Percentiles rank a stretch among this genome's conserved stretches.
phyloP scores from a whole-genome alignment of 2,797 vertebrate species.

The Tenualosa ilisha region DNA sequence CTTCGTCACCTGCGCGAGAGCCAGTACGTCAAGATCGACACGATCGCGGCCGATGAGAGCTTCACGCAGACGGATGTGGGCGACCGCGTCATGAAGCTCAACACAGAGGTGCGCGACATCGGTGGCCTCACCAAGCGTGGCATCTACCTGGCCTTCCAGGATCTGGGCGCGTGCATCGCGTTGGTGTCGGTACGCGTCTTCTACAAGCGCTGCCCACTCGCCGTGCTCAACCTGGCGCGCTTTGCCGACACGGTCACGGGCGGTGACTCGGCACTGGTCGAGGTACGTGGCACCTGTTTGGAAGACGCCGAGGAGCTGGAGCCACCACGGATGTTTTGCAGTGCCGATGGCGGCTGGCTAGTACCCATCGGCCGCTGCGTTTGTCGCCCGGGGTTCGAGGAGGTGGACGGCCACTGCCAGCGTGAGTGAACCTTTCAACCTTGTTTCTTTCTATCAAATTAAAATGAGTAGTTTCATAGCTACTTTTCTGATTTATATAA shows the following conservation, averaged over 20 bases:
- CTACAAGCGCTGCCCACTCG: slow-evolving; percentile 95
- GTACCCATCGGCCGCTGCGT: slow-evolving; percentile 97
- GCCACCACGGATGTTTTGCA: slow-evolving; percentile 97
- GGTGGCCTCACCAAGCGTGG: slow-evolving; percentile 90
- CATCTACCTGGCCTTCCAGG: slow-evolving; percentile 97
- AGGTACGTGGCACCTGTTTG: slow-evolving; percentile 93
- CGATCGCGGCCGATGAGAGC: slow-evolving; percentile 98
- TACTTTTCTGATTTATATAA: background rate
- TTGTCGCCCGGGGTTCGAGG: slow-evolving; percentile 92
- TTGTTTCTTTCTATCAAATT: background rate
- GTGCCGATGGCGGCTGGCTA: slow-evolving; percentile 98
- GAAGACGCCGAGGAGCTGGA: slow-evolving; percentile 94
- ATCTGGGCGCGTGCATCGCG: slow-evolving; percentile 97
- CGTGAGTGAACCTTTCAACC: slow-evolving; percentile 71
- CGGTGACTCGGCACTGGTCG: slow-evolving; percentile 94
- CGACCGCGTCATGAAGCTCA: slow-evolving; percentile 95
- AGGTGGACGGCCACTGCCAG: slow-evolving; percentile 90
- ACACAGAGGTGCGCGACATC: slow-evolving; percentile 96
- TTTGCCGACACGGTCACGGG: slow-evolving; percentile 97
- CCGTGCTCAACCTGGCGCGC: slow-evolving; percentile 94
- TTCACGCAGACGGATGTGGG: slow-evolving; percentile 99
- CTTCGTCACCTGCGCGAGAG: slow-evolving; percentile 53
- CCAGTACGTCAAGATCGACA: slow-evolving; percentile 84
- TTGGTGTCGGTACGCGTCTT: slow-evolving; percentile 95
- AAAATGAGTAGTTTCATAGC: too few species aligned